phyloP scores from a whole-genome alignment of 2,113 vertebrate species.

The Geococcyx californianus region DNA sequence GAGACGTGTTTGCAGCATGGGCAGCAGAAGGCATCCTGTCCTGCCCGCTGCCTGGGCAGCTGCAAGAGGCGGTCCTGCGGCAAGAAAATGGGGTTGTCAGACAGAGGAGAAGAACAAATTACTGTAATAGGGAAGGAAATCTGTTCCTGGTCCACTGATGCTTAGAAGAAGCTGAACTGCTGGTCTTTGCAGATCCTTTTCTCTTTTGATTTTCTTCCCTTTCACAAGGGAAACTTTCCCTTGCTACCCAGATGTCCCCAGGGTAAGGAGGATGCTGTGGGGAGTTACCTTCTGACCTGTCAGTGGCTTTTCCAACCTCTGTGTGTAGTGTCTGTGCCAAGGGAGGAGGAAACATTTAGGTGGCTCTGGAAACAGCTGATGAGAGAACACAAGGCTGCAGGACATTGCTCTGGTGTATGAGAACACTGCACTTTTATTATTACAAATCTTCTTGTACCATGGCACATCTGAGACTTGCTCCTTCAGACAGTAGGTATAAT shows the following conservation, averaged over 20 bases:
- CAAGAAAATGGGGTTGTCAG: background rate
- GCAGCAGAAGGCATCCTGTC: background rate
- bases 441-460: background rate
- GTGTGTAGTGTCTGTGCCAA: background rate
- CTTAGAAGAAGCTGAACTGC: background rate
- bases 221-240: background rate
- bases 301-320: background rate
- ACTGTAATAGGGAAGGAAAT: background rate
- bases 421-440: background rate
- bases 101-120: background rate
- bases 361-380: background rate
- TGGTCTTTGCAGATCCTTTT: background rate
- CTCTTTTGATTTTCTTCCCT: background rate
- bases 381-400: background rate
- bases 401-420: background rate
- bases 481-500: background rate
- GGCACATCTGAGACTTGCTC: background rate
- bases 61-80: accelerated
- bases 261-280: background rate
- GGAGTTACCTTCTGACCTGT: background rate
- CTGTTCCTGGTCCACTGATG: background rate
- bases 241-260: background rate
- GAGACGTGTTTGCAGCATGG: accelerated
- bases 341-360: accelerated
- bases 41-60: background rate